These are phyloP conservation scores for Sitophilus oryzae DNA, from an alignment of 1,140 invertebrate genomes.

Conservation along the genomic window DNA sequence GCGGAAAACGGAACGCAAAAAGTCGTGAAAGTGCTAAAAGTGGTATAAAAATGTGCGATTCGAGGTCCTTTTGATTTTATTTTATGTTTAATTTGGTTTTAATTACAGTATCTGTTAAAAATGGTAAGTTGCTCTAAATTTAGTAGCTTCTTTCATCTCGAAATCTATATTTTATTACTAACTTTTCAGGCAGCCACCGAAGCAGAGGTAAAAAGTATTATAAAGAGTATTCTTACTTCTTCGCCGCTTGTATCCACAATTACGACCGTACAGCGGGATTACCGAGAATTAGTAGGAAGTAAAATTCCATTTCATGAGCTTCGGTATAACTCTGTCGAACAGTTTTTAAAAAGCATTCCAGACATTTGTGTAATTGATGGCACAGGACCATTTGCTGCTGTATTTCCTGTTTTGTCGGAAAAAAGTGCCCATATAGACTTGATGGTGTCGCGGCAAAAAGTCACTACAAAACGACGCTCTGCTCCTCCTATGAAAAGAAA, in stretches of 20 bases:
- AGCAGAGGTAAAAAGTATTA: constrained; percentile 12
- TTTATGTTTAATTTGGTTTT: too few relatives aligned
- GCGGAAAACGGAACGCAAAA: too few relatives aligned
- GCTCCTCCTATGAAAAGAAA: background rate
- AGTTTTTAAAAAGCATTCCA: constrained; percentile 23
- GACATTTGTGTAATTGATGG: constrained; percentile 18
- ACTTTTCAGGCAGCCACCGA: too few relatives aligned
- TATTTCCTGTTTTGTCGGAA: constrained; percentile 10
- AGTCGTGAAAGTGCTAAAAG: too few relatives aligned
- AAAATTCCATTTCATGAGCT: constrained; percentile 17
- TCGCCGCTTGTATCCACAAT: constrained; percentile 12
- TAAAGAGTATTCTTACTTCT: constrained; percentile 20
- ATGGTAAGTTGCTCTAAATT: too few relatives aligned
- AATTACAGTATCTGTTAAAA: too few relatives aligned
- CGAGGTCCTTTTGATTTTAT: too few relatives aligned
- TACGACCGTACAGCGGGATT: constrained; percentile 14
- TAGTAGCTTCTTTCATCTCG: too few relatives aligned
- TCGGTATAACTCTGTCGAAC: constrained; percentile 21
- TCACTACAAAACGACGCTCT: background rate
- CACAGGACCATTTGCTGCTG: constrained; percentile 10
- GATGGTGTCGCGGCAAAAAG: constrained; percentile 21
- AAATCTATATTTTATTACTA: too few relatives aligned
- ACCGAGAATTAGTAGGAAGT: constrained; percentile 11
- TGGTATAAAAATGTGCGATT: too few relatives aligned
- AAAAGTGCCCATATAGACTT: constrained; percentile 19